Evolutionary conservation across 2,888 invertebrate species (phyloP).

Genomic region (Sinohyriopsis cumingii): DNA sequence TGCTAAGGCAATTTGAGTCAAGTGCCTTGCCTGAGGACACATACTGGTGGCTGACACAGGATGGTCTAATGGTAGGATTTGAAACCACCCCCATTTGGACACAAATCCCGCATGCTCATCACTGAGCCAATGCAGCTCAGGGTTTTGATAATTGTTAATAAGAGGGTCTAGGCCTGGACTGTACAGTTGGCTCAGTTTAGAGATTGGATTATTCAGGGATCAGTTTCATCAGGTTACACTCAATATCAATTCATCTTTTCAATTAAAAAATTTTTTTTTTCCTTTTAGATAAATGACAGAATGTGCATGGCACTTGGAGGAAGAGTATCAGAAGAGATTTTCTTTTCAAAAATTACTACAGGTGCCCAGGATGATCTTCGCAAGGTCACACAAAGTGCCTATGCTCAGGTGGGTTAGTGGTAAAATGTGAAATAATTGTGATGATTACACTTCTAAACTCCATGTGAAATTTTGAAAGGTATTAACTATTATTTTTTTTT

Average conservation of each 20-base stretch:
- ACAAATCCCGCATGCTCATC: too few relatives aligned
- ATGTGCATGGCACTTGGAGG: conserved; percentile 99
- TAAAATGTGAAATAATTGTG: too few relatives aligned
- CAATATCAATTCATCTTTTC: neutral
- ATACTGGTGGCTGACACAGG: too few relatives aligned
- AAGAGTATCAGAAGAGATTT: conserved; percentile 95
- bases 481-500: neutral
- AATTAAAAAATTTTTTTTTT: neutral
- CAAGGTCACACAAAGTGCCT: conserved; percentile 98
- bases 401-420: conserved; percentile 82
- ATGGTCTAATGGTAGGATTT: too few relatives aligned
- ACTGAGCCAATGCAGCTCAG: too few relatives aligned
- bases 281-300: conserved; percentile 84
- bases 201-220: neutral
- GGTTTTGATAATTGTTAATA: too few relatives aligned
- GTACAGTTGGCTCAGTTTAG: neutral
- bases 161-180: too few relatives aligned
- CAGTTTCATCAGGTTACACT: neutral
- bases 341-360: conserved; percentile 96
- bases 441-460: neutral
- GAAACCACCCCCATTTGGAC: too few relatives aligned
- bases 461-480: neutral
- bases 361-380: conserved; percentile 99
- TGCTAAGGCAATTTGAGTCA: too few relatives aligned
- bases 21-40: too few relatives aligned